These are phyloP conservation scores for Malaclemys terrapin DNA, from an alignment of 2,113 vertebrate genomes.

Conservation along the genomic window DNA sequence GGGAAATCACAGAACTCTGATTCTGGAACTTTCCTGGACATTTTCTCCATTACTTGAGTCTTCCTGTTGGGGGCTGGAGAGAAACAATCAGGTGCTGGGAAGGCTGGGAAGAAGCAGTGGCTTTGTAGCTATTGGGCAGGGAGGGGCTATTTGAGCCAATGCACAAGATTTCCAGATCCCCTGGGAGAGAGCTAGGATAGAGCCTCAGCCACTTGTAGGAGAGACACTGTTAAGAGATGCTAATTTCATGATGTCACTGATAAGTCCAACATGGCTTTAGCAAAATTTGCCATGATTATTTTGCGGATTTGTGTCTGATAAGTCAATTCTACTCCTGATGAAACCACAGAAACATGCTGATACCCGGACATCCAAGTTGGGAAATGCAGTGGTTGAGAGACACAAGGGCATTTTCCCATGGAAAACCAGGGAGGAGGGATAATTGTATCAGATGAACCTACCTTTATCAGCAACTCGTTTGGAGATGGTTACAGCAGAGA, in stretches of 20 bases:
- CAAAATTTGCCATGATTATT: not conserved
- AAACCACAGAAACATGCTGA: not conserved
- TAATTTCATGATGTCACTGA: not conserved
- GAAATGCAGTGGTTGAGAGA: not conserved
- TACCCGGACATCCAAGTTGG: not conserved
- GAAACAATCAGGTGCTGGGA: not conserved
- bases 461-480: not conserved
- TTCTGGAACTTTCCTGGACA: not conserved
- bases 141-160: not conserved
- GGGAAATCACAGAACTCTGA: not conserved
- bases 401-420: not conserved
- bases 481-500: constrained; percentile 7
- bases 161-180: not conserved
- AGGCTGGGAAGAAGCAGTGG: not conserved
- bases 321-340: not conserved
- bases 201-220: not conserved
- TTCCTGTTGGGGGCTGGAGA: not conserved
- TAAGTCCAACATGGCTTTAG: not conserved
- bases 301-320: not conserved
- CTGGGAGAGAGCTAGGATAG: not conserved
- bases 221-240: not conserved
- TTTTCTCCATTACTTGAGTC: not conserved
- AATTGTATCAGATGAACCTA: not conserved
- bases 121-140: not conserved
- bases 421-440: not conserved